Evolutionary conservation across 2,113 vertebrate genomes (phyloP).

Genomic region (Muscicapa adusta): DNA sequence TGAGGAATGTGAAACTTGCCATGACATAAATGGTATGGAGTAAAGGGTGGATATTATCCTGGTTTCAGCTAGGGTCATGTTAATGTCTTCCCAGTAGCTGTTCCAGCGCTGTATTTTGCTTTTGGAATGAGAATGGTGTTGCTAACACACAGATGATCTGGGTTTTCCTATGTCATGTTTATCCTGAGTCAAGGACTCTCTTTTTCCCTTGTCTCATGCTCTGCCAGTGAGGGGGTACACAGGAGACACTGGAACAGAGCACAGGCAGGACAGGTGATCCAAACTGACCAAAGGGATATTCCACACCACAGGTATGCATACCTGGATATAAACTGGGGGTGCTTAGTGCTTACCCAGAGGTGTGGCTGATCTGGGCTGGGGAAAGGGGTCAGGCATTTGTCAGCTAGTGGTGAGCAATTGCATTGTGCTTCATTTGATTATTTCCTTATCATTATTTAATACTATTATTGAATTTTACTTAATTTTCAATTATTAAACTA

Average conservation of each 20-base stretch:
- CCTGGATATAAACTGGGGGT: background rate
- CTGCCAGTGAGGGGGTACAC: background rate
- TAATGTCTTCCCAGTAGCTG: background rate
- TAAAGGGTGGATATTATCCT: background rate
- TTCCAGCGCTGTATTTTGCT: background rate
- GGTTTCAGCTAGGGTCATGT: background rate
- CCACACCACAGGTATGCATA: background rate
- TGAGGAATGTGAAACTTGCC: background rate
- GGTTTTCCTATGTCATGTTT: background rate
- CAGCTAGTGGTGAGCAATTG: background rate
- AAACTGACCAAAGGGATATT: rapidly evolving
- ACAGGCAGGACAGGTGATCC: background rate
- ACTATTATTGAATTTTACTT: background rate
- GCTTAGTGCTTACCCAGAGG: background rate
- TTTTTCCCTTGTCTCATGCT: background rate
- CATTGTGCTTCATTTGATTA: background rate
- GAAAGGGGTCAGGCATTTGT: background rate
- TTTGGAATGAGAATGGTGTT: background rate
- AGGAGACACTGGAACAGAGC: background rate
- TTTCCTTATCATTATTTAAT: background rate
- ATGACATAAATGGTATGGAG: background rate
- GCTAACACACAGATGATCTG: background rate
- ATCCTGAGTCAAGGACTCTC: background rate
- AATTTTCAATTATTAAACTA: background rate
- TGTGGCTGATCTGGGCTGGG: background rate